Percentiles rank a stretch among this genome's conserved stretches.
Evolutionary conservation across 2,888 invertebrate genomes (phyloP).

Genomic region (Perithous albicinctus): DNA sequence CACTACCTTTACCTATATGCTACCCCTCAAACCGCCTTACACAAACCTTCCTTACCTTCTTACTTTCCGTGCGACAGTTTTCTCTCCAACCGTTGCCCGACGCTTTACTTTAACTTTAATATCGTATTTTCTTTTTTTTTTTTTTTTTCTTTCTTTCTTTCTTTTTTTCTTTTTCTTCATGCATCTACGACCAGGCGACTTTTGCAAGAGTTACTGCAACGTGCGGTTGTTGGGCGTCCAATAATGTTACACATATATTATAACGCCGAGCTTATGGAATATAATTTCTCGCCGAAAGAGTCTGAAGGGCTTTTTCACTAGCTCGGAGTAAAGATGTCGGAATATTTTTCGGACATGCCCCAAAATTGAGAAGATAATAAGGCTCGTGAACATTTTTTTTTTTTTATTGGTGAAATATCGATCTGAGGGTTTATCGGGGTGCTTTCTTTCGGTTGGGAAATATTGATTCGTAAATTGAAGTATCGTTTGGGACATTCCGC

Average conservation of each 20-base stretch:
- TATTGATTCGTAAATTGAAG: too few species aligned
- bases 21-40: conserved; percentile 14
- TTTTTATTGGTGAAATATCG: too few species aligned
- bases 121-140: conserved; percentile 21
- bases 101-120: conserved; percentile 47
- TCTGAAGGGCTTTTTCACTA: too few species aligned
- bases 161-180: neutral
- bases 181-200: conserved; percentile 2
- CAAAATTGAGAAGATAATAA: neutral
- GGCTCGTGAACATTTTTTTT: too few species aligned
- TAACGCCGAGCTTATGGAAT: neutral
- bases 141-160: neutral
- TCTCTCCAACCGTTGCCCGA: conserved; percentile 7
- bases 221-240: conserved; percentile 8
- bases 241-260: conserved; percentile 18
- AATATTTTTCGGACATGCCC: neutral
- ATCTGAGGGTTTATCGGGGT: too few species aligned
- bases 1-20: conserved; percentile 10
- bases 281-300: neutral
- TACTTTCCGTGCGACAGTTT: conserved; percentile 12
- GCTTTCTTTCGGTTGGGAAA: too few species aligned
- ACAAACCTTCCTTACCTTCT: conserved; percentile 40
- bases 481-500: too few species aligned
- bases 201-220: conserved; percentile 4
- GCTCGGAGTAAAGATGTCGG: neutral